Conservation (phyloP, 1,140 invertebrate genomes). For the Diachasma alloeum region DNA sequence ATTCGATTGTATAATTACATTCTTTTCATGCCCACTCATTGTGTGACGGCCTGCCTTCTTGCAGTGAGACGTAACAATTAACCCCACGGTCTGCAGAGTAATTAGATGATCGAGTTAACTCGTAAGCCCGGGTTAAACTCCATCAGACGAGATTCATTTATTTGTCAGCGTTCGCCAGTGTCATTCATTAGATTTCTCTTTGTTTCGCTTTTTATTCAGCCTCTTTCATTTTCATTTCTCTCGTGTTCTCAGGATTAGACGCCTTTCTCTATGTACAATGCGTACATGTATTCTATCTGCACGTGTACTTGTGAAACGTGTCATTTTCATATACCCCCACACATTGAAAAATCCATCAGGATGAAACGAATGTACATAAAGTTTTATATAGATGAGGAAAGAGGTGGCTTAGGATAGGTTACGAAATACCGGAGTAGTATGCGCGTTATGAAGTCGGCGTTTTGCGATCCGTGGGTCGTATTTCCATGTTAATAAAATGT, state of each 20-base stretch:
- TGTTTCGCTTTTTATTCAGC: background rate
- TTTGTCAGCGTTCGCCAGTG: conserved; percentile 3
- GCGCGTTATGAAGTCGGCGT: conserved; percentile 17
- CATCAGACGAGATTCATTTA: conserved; percentile 42
- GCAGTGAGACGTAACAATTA: conserved; percentile 50
- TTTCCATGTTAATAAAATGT: background rate
- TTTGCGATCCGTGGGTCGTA: conserved; percentile 6
- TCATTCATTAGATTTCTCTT: background rate
- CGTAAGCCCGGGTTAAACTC: conserved; percentile 50
- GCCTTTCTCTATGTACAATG: conserved; percentile 6
- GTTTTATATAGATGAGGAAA: conserved; percentile 11
- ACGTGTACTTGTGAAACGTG: conserved; percentile 3
- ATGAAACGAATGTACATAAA: conserved; percentile 4
- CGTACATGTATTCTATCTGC: background rate
- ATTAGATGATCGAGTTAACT: conserved; percentile 61
- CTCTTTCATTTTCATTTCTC: background rate
- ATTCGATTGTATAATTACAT: conserved; percentile 15
- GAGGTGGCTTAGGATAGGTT: background rate
- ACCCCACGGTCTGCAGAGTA: conserved; percentile 50
- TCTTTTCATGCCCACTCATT: background rate
- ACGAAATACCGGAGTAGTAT: conserved; percentile 14
- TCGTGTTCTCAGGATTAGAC: background rate
- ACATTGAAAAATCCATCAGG: background rate
- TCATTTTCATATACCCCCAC: conserved; percentile 21
- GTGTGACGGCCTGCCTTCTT: background rate